A percentile compares a stretch with the other conserved stretches of the same genome.
phyloP scores from a whole-genome alignment of 2,888 invertebrate species.

The Chaetoderma sp. region DNA sequence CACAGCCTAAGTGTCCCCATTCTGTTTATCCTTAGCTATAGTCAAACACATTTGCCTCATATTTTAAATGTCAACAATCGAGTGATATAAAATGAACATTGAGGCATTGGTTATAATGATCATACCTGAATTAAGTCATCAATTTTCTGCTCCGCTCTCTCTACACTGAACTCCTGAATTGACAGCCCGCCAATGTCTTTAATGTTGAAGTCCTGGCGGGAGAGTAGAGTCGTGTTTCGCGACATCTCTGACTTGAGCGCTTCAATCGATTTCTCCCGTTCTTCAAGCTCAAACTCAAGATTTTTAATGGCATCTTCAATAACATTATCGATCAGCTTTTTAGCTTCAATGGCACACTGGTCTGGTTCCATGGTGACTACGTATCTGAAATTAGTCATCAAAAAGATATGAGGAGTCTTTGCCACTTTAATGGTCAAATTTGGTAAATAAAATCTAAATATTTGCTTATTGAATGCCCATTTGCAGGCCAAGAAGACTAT shows the following conservation, averaged over 20 bases:
- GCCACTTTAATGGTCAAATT: no score
- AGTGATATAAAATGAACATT: not conserved
- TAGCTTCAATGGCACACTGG: slow-evolving; percentile 54
- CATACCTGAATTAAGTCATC: slow-evolving; percentile 65
- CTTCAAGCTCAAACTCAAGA: slow-evolving; percentile 55
- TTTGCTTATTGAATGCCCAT: no score
- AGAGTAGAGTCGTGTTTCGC: slow-evolving; percentile 41
- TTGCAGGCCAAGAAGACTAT: no score
- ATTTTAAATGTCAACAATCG: not conserved
- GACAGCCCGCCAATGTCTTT: slow-evolving; percentile 66
- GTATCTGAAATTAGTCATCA: slow-evolving; percentile 1
- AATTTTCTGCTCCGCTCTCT: slow-evolving; percentile 62
- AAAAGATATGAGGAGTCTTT: not conserved
- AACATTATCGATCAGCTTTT: slow-evolving; percentile 58
- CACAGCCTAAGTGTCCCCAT: no score
- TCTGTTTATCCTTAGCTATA: no score
- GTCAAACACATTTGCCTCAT: not conserved
- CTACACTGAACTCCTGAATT: slow-evolving; percentile 60
- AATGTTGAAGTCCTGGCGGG: slow-evolving; percentile 54
- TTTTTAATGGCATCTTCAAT: slow-evolving; percentile 59
- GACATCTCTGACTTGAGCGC: slow-evolving; percentile 51
- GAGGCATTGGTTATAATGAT: not conserved
- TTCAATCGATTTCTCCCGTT: slow-evolving; percentile 57
- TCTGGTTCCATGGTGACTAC: slow-evolving; percentile 36
- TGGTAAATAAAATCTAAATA: no score